Conservation (phyloP, 2,113 vertebrate species). For the Megalops atlanticus region DNA sequence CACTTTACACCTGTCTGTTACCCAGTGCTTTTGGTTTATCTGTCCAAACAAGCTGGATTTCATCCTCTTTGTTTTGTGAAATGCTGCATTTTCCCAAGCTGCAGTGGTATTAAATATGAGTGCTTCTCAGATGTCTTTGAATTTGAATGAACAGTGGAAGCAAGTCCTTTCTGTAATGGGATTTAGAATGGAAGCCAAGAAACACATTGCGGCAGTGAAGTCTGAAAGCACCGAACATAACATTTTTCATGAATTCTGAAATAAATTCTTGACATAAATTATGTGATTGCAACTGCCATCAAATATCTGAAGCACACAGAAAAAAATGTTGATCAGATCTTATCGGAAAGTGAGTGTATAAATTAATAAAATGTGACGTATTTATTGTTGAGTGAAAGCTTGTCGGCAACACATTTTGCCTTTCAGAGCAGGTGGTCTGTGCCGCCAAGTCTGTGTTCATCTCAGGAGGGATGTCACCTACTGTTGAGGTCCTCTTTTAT, state of each 20-base stretch:
- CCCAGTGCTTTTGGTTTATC: neutral
- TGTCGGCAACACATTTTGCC: neutral
- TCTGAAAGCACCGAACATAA: no score
- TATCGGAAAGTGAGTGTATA: neutral
- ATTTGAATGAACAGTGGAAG: no score
- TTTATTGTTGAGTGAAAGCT: neutral
- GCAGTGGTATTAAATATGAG: no score
- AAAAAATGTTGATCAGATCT: no score
- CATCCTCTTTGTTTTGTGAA: neutral
- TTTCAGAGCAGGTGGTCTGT: neutral
- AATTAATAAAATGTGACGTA: neutral
- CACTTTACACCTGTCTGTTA: neutral
- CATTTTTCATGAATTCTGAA: no score
- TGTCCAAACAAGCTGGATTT: neutral
- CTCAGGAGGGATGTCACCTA: neutral
- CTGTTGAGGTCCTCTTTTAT: neutral
- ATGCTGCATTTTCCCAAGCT: neutral
- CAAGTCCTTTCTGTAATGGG: no score
- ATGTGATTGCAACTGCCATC: no score
- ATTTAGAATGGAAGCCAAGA: no score
- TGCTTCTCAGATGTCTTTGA: no score
- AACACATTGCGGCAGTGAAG: no score
- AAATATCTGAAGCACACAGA: no score
- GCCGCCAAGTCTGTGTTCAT: neutral
- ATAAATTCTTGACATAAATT: no score